Evolutionary conservation across 2,797 vertebrate species (phyloP).

Genomic region (Falco rusticolus): DNA sequence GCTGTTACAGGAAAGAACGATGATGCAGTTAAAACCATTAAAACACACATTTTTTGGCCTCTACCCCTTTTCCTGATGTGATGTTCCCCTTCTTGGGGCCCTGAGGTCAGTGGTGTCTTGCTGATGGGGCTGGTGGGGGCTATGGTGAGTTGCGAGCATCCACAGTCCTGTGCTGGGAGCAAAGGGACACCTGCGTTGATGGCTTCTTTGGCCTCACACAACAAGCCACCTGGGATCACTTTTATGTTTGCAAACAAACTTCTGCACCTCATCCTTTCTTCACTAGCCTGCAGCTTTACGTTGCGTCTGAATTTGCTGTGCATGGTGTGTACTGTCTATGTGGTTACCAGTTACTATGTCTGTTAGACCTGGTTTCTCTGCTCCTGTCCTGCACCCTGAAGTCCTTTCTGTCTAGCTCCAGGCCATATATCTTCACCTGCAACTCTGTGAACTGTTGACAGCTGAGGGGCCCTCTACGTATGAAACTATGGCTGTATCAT

Average conservation of each 20-base stretch:
- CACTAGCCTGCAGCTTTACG: neutral
- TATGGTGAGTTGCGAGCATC: neutral
- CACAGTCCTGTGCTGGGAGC: neutral
- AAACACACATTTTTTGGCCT: neutral
- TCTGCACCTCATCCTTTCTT: neutral
- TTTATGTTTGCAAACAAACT: neutral
- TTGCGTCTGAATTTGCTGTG: neutral
- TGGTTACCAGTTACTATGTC: neutral
- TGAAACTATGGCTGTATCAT: neutral
- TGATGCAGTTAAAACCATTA: neutral
- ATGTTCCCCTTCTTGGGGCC: neutral
- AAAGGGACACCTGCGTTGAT: neutral
- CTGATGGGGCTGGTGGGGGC: neutral
- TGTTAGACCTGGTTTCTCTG: neutral
- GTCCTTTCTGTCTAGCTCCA: neutral
- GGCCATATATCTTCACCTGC: neutral
- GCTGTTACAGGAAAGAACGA: neutral
- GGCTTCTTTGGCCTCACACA: neutral
- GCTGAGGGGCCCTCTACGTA: neutral
- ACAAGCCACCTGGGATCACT: rapidly evolving
- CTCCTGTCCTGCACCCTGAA: neutral
- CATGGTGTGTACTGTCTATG: too few species aligned
- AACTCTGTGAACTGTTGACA: neutral
- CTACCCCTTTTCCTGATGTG: neutral
- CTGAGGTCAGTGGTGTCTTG: neutral